These are phyloP conservation scores for Ceryle rudis DNA, from an alignment of 2,797 vertebrate genomes.

Conservation along the genomic window DNA sequence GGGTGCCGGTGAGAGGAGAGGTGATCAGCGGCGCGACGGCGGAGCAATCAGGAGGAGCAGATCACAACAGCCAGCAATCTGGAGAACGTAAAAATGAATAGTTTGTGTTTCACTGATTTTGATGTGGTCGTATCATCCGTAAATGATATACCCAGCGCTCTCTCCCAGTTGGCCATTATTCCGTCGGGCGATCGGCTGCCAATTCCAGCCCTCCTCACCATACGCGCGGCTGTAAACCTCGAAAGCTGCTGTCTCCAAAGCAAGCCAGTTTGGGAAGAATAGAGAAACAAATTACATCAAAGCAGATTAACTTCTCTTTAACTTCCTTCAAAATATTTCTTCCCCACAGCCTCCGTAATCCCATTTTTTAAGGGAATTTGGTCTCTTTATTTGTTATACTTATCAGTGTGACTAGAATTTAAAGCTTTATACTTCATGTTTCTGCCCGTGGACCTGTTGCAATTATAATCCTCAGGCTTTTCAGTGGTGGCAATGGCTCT, in stretches of 20 bases:
- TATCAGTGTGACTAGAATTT: conserved; percentile 49
- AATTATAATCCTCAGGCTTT: conserved; percentile 23
- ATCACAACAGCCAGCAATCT: background rate
- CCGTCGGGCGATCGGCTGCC: conserved; percentile 42
- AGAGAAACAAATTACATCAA: conserved; percentile 63
- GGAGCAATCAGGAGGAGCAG: background rate
- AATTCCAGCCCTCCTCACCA: conserved; percentile 16
- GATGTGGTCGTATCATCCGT: conserved; percentile 22
- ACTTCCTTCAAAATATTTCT: conserved; percentile 59
- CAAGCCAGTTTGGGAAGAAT: conserved; percentile 47
- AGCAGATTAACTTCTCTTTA: conserved; percentile 64
- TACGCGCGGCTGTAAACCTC: conserved; percentile 15
- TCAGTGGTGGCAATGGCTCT: background rate
- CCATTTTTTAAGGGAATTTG: conserved; percentile 54
- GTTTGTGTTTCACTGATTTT: conserved; percentile 41
- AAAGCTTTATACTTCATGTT: conserved; percentile 3
- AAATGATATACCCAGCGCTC: conserved; percentile 59
- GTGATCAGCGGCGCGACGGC: background rate
- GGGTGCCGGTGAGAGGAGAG: background rate
- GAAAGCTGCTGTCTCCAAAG: conserved; percentile 61
- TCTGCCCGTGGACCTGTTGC: conserved; percentile 10
- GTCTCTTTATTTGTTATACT: conserved; percentile 42
- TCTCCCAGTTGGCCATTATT: conserved; percentile 39
- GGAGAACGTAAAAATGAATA: conserved; percentile 23
- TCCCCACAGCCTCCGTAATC: conserved; percentile 53